Percentiles rank a stretch among this genome's conserved stretches.
These are phyloP conservation scores for Caenorhabditis parvicauda DNA, from an alignment of 2,888 invertebrate genomes.

Conservation along the genomic window DNA sequence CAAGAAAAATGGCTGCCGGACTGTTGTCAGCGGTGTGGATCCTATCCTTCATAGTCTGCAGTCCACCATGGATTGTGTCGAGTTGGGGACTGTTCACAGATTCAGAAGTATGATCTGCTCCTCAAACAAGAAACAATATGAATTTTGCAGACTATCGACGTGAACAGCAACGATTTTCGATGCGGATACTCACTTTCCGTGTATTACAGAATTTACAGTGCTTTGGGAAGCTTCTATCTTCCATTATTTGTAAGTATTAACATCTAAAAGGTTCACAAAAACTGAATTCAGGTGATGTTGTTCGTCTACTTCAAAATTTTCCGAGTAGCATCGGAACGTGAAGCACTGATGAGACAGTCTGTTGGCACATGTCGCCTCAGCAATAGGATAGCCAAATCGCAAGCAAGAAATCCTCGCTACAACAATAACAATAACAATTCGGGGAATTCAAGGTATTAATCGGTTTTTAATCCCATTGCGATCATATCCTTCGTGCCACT, in stretches of 20 bases:
- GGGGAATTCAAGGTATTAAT: no score
- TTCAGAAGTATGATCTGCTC: slow-evolving; percentile 3
- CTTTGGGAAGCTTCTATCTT: slow-evolving; percentile 65
- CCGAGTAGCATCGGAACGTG: slow-evolving; percentile 60
- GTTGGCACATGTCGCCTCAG: slow-evolving; percentile 60
- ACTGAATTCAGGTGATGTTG: slow-evolving; percentile 62
- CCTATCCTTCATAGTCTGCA: slow-evolving; percentile 62
- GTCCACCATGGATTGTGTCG: slow-evolving; percentile 63
- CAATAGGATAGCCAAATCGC: slow-evolving; percentile 48
- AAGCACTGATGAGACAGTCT: slow-evolving; percentile 58
- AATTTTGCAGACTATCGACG: no score
- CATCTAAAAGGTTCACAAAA: neutral
- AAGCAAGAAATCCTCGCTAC: slow-evolving; percentile 37
- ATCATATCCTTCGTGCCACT: no score
- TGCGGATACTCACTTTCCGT: slow-evolving; percentile 60
- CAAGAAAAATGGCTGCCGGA: slow-evolving; percentile 58
- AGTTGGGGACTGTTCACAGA: slow-evolving; percentile 55
- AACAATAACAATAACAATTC: slow-evolving; percentile 12
- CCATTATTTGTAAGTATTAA: slow-evolving; percentile 58
- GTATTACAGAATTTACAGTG: slow-evolving; percentile 64
- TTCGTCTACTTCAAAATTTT: slow-evolving; percentile 64
- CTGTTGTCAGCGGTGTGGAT: slow-evolving; percentile 63
- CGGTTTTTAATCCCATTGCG: no score
- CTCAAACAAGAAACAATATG: neutral
- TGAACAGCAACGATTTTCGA: slow-evolving; percentile 29